phyloP scores from a whole-genome alignment of 2,888 invertebrate genomes.

The Dichetophora obliterata region DNA sequence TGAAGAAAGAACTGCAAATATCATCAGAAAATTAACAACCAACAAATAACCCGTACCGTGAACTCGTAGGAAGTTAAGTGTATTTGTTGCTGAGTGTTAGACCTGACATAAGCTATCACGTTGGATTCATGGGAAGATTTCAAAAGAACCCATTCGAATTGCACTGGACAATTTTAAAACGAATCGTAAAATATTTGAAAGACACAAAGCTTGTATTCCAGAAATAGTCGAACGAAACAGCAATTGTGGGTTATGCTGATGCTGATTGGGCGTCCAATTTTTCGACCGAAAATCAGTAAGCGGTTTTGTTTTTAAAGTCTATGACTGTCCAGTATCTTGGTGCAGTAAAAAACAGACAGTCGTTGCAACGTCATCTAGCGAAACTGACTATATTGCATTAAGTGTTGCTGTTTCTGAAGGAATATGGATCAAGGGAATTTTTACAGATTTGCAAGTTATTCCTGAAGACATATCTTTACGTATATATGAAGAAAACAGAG shows the following conservation, averaged over 20 bases:
- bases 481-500: slow-evolving; percentile 26
- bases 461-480: background rate
- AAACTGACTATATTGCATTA: slow-evolving; percentile 44
- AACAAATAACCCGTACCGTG: no score
- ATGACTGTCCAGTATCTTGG: slow-evolving; percentile 37
- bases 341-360: slow-evolving; percentile 40
- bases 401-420: no score
- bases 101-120: no score
- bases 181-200: slow-evolving; percentile 16
- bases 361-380: slow-evolving; percentile 40
- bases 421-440: slow-evolving; percentile 19
- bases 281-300: slow-evolving; percentile 42
- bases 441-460: background rate
- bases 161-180: background rate
- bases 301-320: slow-evolving; percentile 41
- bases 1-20: no score
- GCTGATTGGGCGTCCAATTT: slow-evolving; percentile 36
- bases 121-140: no score
- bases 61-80: no score
- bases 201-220: background rate
- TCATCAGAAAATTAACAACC: no score
- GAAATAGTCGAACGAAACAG: background rate
- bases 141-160: background rate
- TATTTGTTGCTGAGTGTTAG: no score
- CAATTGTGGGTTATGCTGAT: background rate